A percentile compares a stretch with the other conserved stretches of the same genome.
Conservation (phyloP, 1,140 invertebrate genomes). For the Lysiphlebus fabarum region DNA sequence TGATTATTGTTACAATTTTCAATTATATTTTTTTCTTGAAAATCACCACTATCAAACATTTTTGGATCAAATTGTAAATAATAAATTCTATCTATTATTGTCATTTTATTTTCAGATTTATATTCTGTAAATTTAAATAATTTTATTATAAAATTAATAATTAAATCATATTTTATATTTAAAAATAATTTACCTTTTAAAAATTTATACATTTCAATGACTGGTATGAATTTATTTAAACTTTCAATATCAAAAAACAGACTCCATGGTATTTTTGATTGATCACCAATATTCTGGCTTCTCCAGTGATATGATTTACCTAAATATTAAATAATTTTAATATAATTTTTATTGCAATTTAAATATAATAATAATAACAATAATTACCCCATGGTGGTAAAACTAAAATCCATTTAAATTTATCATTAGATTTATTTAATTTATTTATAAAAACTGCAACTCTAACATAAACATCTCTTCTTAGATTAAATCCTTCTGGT, state of each 20-base stretch:
- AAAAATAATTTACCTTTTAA: constrained; percentile 57
- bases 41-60: constrained; percentile 77
- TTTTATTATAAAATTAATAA: constrained; percentile 20
- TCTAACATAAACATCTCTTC: constrained; percentile 92
- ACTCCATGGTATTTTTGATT: constrained; percentile 69
- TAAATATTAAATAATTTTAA: too few species aligned
- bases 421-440: constrained; percentile 56
- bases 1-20: constrained; percentile 53
- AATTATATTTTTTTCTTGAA: constrained; percentile 78
- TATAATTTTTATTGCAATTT: too few species aligned
- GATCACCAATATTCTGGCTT: constrained; percentile 54
- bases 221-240: constrained; percentile 75
- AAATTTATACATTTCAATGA: constrained; percentile 85
- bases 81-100: constrained; percentile 71
- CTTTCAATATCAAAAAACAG: constrained; percentile 84
- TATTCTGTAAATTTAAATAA: constrained; percentile 36
- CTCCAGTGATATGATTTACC: constrained; percentile 83
- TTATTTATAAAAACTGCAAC: constrained; percentile 77
- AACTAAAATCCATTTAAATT: constrained; percentile 63
- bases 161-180: constrained; percentile 18
- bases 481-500: constrained; percentile 94
- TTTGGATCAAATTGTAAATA: constrained; percentile 83
- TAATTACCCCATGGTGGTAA: constrained; percentile 83
- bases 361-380: constrained; percentile 12
- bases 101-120: constrained; percentile 43